Evolutionary conservation across 2,113 vertebrate species (phyloP).

Genomic region (Elaphurus davidianus): DNA sequence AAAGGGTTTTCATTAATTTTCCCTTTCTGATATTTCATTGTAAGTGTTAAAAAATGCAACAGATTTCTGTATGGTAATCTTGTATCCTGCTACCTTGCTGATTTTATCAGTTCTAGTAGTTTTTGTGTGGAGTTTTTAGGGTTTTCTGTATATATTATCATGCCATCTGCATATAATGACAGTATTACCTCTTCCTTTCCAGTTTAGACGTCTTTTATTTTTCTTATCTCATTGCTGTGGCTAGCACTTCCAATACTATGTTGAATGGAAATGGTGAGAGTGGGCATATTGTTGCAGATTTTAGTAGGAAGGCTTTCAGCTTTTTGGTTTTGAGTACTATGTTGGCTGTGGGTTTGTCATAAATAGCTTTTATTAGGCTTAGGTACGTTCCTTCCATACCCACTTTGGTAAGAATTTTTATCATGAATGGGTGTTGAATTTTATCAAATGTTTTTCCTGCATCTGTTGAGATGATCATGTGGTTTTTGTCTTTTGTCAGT

Average conservation of each 20-base stretch:
- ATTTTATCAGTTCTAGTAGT: neutral
- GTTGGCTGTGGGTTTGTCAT: neutral
- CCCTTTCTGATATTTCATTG: neutral
- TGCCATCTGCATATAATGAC: neutral
- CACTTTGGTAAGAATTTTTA: neutral
- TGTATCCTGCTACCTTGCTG: neutral
- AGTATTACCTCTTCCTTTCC: neutral
- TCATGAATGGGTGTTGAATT: neutral
- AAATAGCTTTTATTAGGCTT: neutral
- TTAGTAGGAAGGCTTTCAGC: neutral
- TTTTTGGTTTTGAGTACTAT: neutral
- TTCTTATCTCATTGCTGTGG: neutral
- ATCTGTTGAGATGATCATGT: neutral
- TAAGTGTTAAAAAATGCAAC: neutral
- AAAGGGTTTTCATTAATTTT: neutral
- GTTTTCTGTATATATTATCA: neutral
- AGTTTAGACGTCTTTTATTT: neutral
- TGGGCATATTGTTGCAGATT: neutral
- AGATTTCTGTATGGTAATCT: neutral
- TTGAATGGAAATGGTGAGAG: neutral
- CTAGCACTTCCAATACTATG: neutral
- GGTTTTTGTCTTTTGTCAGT: neutral
- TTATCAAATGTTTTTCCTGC: neutral
- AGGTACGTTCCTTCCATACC: neutral
- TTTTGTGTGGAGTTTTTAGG: neutral